Base-by-base conservation (phyloP, 2,113 vertebrate species). In the Rhagologus leucostigma region DNA sequence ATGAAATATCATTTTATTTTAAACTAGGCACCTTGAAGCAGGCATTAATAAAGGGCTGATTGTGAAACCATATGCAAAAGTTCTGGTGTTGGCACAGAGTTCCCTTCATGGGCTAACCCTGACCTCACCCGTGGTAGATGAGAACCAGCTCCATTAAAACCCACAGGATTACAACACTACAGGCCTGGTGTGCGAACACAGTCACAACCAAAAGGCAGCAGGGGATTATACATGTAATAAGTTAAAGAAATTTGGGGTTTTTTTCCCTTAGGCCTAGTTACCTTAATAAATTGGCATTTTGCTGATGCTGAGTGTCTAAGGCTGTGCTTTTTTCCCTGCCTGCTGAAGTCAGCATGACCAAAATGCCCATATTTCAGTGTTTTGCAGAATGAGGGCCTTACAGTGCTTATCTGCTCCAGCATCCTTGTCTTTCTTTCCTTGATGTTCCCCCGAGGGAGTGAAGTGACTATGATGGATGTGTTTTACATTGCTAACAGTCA, bases 21-120 rank as follows among this genome's bases (percentile, higher is more conserved):
- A 63, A 91, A 65, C 35, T 52, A 50, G 35, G 33, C 30, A 77
- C 17, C 73, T 89, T 64, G 62, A 69, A 88, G 60, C 56, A 71
- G 39, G 30, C 93, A 80, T 91, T 93, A 94, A 92, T 88, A 75
- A 90, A 73, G 92, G 26, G 32, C 42, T 85, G 85, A 33, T 90
- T 90, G 57, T 85, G 67, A 93, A 87, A 76, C n/a, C 3, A 0
- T 42, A 76, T 73, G 90, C 22, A 82, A 71, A 89, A 90, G 24
- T 87, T 65, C 24, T 79, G 57, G 49, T 82, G n/a, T 32, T 83
- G 67, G 85, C 68, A 76, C 13, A 29, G 49, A 90, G 29, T 49
- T 94, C 35, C 4, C 20, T 42, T 65, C 2, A 4, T 35, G 73
- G 76, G 52, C 70, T 74, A 60, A 46, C 47, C 42, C 79, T 79